A percentile compares a stretch with the other conserved stretches of the same genome.
These are phyloP conservation scores for Tachypleus tridentatus DNA, from an alignment of 1,140 invertebrate genomes.

Conservation along the genomic window DNA sequence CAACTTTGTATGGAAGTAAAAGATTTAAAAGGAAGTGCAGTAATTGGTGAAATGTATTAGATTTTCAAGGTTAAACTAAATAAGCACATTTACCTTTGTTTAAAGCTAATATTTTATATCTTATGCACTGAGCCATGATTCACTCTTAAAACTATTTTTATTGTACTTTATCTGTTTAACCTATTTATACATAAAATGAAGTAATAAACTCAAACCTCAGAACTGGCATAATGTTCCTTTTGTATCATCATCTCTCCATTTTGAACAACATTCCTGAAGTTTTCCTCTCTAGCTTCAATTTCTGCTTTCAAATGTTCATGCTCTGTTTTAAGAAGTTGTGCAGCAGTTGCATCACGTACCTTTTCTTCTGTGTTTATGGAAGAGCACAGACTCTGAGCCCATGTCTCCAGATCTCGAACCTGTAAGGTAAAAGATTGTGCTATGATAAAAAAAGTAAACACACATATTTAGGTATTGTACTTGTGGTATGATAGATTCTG, in stretches of 20 bases:
- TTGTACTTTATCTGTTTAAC: slow-evolving; percentile 8
- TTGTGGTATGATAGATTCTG: too few relatives aligned
- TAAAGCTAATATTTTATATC: too few relatives aligned
- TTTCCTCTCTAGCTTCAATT: slow-evolving; percentile 84
- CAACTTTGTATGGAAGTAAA: too few relatives aligned
- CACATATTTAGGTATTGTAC: not conserved
- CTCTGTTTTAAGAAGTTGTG: slow-evolving; percentile 72
- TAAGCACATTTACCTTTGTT: too few relatives aligned
- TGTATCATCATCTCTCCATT: slow-evolving; percentile 71
- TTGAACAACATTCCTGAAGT: slow-evolving; percentile 63
- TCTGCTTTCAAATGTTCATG: slow-evolving; percentile 86
- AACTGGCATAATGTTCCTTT: slow-evolving; percentile 60
- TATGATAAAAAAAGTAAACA: slow-evolving; percentile 10
- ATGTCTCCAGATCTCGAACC: slow-evolving; percentile 78
- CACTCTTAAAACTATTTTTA: not conserved
- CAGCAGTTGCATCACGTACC: slow-evolving; percentile 70
- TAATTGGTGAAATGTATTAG: too few relatives aligned
- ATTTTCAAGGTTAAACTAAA: too few relatives aligned
- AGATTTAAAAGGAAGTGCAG: too few relatives aligned
- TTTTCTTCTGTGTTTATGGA: slow-evolving; percentile 70
- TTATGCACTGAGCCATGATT: too few relatives aligned
- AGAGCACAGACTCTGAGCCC: slow-evolving; percentile 64
- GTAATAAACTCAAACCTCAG: slow-evolving; percentile 15
- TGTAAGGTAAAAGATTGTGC: slow-evolving; percentile 29
- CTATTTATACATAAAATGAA: not conserved